Base-by-base conservation (phyloP, 1,140 invertebrate species). In the Nephila pilipes region DNA sequence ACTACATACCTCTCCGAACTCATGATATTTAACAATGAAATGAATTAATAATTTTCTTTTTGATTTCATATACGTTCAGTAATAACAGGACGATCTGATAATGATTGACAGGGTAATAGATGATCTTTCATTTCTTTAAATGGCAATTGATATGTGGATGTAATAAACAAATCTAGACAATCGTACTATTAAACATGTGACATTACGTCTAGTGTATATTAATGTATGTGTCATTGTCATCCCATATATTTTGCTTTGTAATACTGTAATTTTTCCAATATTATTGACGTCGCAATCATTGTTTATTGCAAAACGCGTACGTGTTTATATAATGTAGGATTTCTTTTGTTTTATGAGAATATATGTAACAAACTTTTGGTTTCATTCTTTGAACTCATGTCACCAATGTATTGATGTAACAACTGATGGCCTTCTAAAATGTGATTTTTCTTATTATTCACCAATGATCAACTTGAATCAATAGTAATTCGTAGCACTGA, bases 121-220 rank as follows among this genome's bases (percentile, higher is more conserved):
- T 36, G 46, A 16, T 79, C 57, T 22, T 83, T 83, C 8, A 83
- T 88, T 29, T 88, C 87, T 63, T 25, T n/a, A 20, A 18, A 65
- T 63, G 87, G 10, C 2, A n/a, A 25, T 10, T 88, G 63, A n/a
- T 6, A 65, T 63, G 1, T 88, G n/a, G 65, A 88, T 63, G 58
- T 55, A n/a, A 83, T 29, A 25, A 65, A 65, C 8, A 96, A 94
- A 91, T 95, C 94, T 65, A 96, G 95, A 65, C 94, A 93, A 32
- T 96, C 96, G 95, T 95, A 96, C 63, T 94, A 90, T 20, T 95
- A 94, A n/a, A 96, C 96, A 94, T 96, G 96, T 18, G 95, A 94
- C 95, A 96, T 96, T 6, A 95, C 95, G 95, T 96, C 96, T 94
- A 96, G 95, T 60, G 94, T 95, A 16, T 94, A 85, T 93, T 96